Percentiles rank a stretch among this genome's conserved stretches.
Conservation (phyloP, 1,140 invertebrate species). For the Babylonia areolata region DNA sequence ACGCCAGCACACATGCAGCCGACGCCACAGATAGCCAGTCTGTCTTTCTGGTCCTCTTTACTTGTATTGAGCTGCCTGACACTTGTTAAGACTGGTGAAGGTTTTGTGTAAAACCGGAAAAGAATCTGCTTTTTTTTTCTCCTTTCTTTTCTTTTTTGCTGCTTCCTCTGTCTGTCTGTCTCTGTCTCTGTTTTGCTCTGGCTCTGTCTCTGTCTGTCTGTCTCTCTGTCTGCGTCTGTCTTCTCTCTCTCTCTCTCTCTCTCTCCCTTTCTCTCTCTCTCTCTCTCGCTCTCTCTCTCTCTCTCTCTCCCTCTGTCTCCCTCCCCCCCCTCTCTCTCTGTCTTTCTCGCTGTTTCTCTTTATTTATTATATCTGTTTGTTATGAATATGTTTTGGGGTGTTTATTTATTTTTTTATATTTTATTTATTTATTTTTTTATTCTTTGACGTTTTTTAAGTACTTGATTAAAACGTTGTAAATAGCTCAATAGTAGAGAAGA, state of each 20-base stretch:
- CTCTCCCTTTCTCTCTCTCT: slow-evolving; percentile 62
- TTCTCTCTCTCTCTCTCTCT: neutral
- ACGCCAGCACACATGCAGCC: too few species aligned
- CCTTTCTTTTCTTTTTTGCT: neutral
- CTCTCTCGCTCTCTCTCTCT: slow-evolving; percentile 1
- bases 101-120: too few species aligned
- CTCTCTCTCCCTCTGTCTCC: too few species aligned
- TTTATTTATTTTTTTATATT: neutral
- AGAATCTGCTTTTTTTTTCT: too few species aligned
- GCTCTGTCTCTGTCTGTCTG: neutral
- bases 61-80: too few species aligned
- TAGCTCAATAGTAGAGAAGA: too few species aligned
- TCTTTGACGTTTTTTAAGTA: too few species aligned
- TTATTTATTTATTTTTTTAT: neutral
- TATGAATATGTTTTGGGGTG: neutral
- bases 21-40: too few species aligned
- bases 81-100: too few species aligned
- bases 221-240: slow-evolving; percentile 11
- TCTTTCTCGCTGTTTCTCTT: neutral
- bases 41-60: too few species aligned
- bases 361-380: neutral
- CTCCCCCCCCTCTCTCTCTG: slow-evolving; percentile 14
- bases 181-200: neutral
- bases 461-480: too few species aligned
- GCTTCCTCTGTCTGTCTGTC: neutral